Conservation (phyloP, 2,888 invertebrate genomes). For the Drosophila kanekoi region DNA sequence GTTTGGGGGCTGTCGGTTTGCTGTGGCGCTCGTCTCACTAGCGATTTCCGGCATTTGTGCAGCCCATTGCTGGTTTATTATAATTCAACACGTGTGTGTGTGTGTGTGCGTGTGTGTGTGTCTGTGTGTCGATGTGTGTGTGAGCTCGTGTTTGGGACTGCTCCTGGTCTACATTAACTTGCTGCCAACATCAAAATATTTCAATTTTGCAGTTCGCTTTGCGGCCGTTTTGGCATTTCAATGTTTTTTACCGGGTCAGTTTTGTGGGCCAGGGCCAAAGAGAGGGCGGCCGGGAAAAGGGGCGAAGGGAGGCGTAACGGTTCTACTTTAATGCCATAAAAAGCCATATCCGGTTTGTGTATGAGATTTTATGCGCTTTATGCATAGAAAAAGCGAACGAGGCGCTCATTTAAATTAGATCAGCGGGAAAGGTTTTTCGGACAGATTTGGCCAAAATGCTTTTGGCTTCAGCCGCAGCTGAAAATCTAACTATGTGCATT, state of each 20-base stretch:
- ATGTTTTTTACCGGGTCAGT: conserved; percentile 50
- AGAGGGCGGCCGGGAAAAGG: background rate
- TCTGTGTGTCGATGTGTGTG: conserved; percentile 15
- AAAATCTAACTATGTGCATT: conserved; percentile 6
- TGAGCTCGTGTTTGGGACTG: conserved; percentile 35
- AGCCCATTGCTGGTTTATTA: conserved; percentile 77
- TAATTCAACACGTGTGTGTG: conserved; percentile 71
- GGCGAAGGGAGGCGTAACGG: background rate
- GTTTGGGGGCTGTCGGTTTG: conserved; percentile 24
- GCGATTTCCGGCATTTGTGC: conserved; percentile 76
- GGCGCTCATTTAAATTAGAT: conserved; percentile 73
- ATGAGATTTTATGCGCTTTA: conserved; percentile 68
- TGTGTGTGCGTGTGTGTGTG: conserved; percentile 2
- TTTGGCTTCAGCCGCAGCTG: conserved; percentile 26
- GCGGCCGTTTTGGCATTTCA: conserved; percentile 69
- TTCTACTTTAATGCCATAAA: conserved; percentile 62
- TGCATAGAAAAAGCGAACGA: conserved; percentile 27
- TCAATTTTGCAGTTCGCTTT: conserved; percentile 77
- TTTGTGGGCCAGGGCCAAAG: conserved; percentile 17
- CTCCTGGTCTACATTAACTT: conserved; percentile 56
- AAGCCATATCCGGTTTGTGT: conserved; percentile 63
- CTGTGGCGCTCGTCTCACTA: conserved; percentile 52
- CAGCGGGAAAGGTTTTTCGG: conserved; percentile 42
- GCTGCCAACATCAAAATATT: conserved; percentile 75
- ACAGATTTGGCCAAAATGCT: conserved; percentile 28